Evolutionary conservation across 1,140 invertebrate species (phyloP).

Genomic region (Homalodisca vitripennis): DNA sequence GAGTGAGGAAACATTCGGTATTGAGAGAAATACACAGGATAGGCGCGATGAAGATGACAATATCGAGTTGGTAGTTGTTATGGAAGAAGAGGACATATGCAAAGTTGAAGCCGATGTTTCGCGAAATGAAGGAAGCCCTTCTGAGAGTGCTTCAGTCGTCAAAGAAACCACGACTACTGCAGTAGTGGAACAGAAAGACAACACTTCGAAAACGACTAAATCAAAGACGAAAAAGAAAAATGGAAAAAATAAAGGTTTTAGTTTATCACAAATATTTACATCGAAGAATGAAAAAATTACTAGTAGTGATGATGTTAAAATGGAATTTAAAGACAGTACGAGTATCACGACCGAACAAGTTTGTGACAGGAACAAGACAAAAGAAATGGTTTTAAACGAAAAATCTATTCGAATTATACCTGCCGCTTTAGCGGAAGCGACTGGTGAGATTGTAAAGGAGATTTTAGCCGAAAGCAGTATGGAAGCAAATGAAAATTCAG

Average conservation of each 20-base stretch:
- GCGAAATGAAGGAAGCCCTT: not conserved
- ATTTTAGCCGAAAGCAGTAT: too few relatives aligned
- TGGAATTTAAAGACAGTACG: too few relatives aligned
- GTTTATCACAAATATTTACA: not conserved
- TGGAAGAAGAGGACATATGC: not conserved
- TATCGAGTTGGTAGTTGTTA: not conserved
- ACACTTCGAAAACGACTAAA: not conserved
- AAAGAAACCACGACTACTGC: not conserved
- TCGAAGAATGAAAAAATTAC: not conserved
- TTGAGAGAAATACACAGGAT: not conserved
- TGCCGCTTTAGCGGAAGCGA: too few relatives aligned
- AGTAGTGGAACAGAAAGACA: not conserved
- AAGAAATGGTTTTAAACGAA: too few relatives aligned
- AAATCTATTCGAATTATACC: too few relatives aligned
- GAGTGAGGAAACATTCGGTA: not conserved
- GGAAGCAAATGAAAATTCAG: too few relatives aligned
- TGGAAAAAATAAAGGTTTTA: conserved; percentile 11
- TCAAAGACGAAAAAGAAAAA: conserved; percentile 18
- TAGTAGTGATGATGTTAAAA: not conserved
- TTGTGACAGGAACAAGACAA: too few relatives aligned
- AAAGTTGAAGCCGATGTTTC: not conserved
- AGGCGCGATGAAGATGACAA: not conserved
- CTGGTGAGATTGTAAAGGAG: too few relatives aligned
- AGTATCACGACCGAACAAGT: too few relatives aligned
- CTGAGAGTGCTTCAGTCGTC: not conserved